A percentile compares a stretch with the other conserved stretches of the same genome.
Evolutionary conservation across 2,797 vertebrate species (phyloP).

Genomic region (Molossus alvarezi): DNA sequence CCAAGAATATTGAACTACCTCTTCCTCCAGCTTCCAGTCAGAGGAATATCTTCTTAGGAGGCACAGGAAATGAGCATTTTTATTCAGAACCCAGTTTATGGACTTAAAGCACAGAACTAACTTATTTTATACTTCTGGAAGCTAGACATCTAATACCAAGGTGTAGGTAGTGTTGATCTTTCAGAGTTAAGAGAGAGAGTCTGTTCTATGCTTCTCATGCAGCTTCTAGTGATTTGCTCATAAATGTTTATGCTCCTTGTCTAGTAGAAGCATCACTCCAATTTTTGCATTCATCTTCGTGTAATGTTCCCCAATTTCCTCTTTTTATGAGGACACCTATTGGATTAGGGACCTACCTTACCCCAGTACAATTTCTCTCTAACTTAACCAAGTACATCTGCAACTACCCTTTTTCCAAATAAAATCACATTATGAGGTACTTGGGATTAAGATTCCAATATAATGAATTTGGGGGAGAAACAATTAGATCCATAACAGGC

Average conservation of each 20-base stretch:
- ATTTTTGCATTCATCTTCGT: neutral
- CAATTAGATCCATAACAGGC: neutral
- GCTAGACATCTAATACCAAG: neutral
- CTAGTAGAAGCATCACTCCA: neutral
- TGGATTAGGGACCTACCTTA: neutral
- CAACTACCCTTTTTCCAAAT: neutral
- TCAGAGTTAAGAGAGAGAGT: neutral
- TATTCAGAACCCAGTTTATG: neutral
- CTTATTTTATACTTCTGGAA: neutral
- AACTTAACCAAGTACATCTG: neutral
- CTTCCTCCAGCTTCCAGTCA: neutral
- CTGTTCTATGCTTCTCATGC: neutral
- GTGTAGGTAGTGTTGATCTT: neutral
- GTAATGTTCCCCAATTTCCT: neutral
- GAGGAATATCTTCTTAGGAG: neutral
- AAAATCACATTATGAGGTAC: neutral
- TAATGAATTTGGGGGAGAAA: neutral
- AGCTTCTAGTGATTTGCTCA: neutral
- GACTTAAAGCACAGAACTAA: neutral
- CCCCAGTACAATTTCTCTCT: neutral
- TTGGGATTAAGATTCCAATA: neutral
- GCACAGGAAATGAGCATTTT: neutral
- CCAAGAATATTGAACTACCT: neutral
- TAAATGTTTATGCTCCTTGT: neutral
- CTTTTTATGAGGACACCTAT: neutral